Evolutionary conservation across 2,888 invertebrate species (phyloP), one percentile per base, ranked within the genome.

Genomic region (Pherbina coryleti): DNA sequence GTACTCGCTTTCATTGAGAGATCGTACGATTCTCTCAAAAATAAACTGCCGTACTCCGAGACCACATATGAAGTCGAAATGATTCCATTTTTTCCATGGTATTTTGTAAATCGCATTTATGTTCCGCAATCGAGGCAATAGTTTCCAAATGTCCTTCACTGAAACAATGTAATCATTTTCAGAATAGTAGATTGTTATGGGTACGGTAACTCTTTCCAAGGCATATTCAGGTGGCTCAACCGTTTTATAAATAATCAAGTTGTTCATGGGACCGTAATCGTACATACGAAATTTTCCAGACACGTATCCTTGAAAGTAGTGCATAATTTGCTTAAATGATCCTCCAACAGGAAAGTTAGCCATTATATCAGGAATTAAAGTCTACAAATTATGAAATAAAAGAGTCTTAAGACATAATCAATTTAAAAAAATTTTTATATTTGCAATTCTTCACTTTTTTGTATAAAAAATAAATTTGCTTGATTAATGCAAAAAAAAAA

Each of bases 221-320:
- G 79, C 79, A n/a, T 89, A 89, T 49, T 89, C 88, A 14, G 88
- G 89, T 1, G 88, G 88, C 55, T 85, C 85, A 28, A 86, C 81
- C 75, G 86, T 86, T 77, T 86, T 85, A 66, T 88, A 88, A 72
- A 85, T 81, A 9, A 85, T 64, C 82, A 83, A 85, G 74, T 88
- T 88, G n/a, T 85, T 84, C 69, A 86, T 85, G 0, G 84, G 84
- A 0, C 88, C 89, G 64, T 89, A 86, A 76, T 89, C 89, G 64
- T 89, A 89, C 14, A 89, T 87, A 3, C 89, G 85, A 57, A 89
- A 89, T 31, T 86, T 85, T 14, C 86, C 86, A 9, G 88, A 89
- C n/a, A 89, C 85, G 34, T 89, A 89, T 7, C 87, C 88, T 78
- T 89, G 88, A 57, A 89, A 88, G 71, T 89, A 89, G 79, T 89